Evolutionary conservation across 2,113 vertebrate genomes (phyloP), one percentile per base, ranked within the genome.

Genomic region (Oreochromis niloticus): DNA sequence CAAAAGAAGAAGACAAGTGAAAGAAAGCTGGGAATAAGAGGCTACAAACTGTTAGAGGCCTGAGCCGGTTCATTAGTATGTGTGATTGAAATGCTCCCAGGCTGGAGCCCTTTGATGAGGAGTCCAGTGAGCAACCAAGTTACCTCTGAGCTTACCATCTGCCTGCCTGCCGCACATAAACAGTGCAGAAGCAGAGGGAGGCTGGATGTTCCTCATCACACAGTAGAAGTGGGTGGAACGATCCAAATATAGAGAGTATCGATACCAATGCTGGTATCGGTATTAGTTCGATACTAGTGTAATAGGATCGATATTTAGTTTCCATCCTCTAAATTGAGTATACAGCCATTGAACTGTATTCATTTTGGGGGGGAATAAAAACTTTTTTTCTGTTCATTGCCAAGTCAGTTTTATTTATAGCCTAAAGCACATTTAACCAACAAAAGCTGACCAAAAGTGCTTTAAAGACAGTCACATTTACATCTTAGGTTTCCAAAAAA

Each of bases 131-230:
- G 82, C 81, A 39, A 80, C 57, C 63, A 59, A 80, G 46, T 5
- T 88, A 81, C 82, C 85, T 83, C 93, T 90, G 89, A 90, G 88
- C 89, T 93, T 92, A 91, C 94, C 91, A 93, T 94, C 93, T 94
- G 94, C 79, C 91, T 73, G 81, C 87, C 81, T 86, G 82, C 27
- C 48, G 84, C 83, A 73, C 86, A 84, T n/a, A 66, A 66, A 24
- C 59, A 81, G 82, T 43, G n/a, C 85, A 83, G 91, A 87, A 89
- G 56, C 91, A 90, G 82, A 88, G 88, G 54, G 82, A 80, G 80
- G 78, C 61, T 90, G 56, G 85, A 82, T 85, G 78, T 61, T 90
- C 61, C 9, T 86, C 81, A 24, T 75, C 92, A 89, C 82, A 92
- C 34, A 39, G 4, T 66, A 39, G 34, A 66, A 66, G 61, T 66